Base-by-base conservation (phyloP, 2,113 vertebrate species). In the Chlorodrepanis virens region DNA sequence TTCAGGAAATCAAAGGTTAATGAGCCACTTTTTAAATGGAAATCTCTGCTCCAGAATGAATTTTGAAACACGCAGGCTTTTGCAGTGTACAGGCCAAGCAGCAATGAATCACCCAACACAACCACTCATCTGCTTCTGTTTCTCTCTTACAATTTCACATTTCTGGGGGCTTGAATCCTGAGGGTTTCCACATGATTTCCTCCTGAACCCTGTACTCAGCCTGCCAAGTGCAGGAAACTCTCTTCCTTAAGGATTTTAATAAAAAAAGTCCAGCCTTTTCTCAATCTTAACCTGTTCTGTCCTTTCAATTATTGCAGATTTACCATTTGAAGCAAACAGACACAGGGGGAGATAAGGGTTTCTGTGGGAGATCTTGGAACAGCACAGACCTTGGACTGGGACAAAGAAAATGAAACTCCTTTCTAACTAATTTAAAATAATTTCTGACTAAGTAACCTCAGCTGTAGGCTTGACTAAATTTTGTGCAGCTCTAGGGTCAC, bases 1-100 rank as follows among this genome's bases (percentile, higher is more conserved):
- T 93, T 92, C 83, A 44, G 90, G 63, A 80, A 92, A 96, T 83
- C 95, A 96, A 96, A 84, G 74, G 76, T 60, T 69, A 77, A 91
- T 11, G 70, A 78, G 85, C 52, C 65, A 89, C 84, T 95, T 95
- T 95, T 93, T 31, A 91, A 90, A 96, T 95, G 86, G 93, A 96
- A 94, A 96, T 95, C 81, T 61, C 90, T 61, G 54, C 83, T 94
- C 82, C 82, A 94, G 87, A 75, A 50, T 74, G 68, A 23, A 67
- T 92, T 96, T 88, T 91, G 88, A 91, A 92, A 24, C 77, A 79
- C 76, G 27, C 19, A 57, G 54, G 71, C 40, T 18, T 74, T 76
- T 68, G 69, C 79, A 39, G 8, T 33, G 61, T 21, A 31, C 9
- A 81, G 91, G 72, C 69, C 40, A 24, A 63, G 85, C 76, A 84